A percentile compares a stretch with the other conserved stretches of the same genome.
phyloP scores from a whole-genome alignment of 2,888 invertebrate species.

The Zelleria hepariella region DNA sequence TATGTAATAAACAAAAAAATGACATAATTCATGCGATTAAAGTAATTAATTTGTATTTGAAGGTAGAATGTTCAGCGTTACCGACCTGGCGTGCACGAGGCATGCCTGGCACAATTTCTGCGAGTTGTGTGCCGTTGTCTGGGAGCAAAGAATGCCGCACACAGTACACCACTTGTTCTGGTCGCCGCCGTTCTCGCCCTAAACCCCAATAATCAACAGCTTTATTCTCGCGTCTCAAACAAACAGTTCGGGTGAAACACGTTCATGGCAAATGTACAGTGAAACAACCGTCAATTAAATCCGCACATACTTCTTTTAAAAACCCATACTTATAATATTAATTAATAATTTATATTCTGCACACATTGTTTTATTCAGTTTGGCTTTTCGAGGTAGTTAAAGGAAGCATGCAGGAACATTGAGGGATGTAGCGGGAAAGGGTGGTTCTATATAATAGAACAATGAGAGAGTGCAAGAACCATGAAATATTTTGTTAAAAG shows the following conservation, averaged over 20 bases:
- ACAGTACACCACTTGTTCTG: conserved; percentile 62
- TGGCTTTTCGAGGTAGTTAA: conserved; percentile 58
- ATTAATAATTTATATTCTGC: conserved; percentile 64
- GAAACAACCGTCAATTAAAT: conserved; percentile 29
- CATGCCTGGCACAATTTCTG: conserved; percentile 71
- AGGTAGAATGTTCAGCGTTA: conserved; percentile 26
- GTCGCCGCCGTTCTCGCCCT: conserved; percentile 63
- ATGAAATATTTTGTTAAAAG: neutral
- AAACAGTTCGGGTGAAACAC: conserved; percentile 1
- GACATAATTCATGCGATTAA: neutral
- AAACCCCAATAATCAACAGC: conserved; percentile 63
- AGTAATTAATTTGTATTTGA: neutral
- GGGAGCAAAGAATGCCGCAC: conserved; percentile 68
- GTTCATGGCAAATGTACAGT: conserved; percentile 1
- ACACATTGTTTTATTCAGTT: conserved; percentile 55
- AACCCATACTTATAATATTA: conserved; percentile 54
- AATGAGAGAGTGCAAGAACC: conserved; percentile 4
- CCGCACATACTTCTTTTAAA: conserved; percentile 69
- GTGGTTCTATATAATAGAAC: conserved; percentile 7
- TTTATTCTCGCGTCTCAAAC: conserved; percentile 41
- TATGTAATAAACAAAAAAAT: neutral
- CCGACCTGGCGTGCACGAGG: conserved; percentile 74
- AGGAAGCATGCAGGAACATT: conserved; percentile 67
- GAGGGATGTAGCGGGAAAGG: conserved; percentile 17
- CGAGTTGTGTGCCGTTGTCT: conserved; percentile 65